Evolutionary conservation across 2,113 vertebrate species (phyloP), one percentile per base, ranked within the genome.

Genomic region (Siphamia tubifer): DNA sequence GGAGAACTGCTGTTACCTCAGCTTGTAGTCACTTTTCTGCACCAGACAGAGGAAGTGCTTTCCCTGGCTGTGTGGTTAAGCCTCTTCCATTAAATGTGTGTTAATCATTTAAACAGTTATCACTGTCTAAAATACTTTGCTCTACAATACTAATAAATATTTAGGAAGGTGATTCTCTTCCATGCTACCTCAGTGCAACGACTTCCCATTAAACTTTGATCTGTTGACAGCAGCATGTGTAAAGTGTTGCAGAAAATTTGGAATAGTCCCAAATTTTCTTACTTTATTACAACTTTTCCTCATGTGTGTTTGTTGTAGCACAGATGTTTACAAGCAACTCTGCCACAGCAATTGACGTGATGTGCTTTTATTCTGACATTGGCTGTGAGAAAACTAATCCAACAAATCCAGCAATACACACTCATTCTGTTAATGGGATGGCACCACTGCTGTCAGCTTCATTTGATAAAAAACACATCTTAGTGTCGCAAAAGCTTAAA

Each of bases 331-430:
- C 13, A 54, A 48, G 28, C 15, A 25, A 35, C 30, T 39, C 11
- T 3, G 47, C 45, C 25, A n/a, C 4, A 24, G 40, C 47, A 31
- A 55, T 20, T 38, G 32, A 36, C 8, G 15, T 4, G 4, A 56
- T 31, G 24, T 2, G 11, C 49, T 71, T 40, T 10, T 5, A 43
- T 39, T 65, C 63, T 28, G 44, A 56, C 23, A 30, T 45, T 42
- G 13, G 36, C 6, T 23, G 8, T 8, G 10, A 49, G 58, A 45
- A 52, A 24, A 47, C 51, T 52, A 47, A 54, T 52, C 17, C 48
- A 31, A 64, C 15, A 65, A 67, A 68, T 45, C 35, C 21, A 74
- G 45, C 34, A 10, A 62, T 42, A 19, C n/a, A 32, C 12, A 16
- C 15, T 55, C 2, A 39, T 6, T 23, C 19, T 31, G 17, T 17